phyloP scores from a whole-genome alignment of 2,113 vertebrate genomes.

The Alces alces region DNA sequence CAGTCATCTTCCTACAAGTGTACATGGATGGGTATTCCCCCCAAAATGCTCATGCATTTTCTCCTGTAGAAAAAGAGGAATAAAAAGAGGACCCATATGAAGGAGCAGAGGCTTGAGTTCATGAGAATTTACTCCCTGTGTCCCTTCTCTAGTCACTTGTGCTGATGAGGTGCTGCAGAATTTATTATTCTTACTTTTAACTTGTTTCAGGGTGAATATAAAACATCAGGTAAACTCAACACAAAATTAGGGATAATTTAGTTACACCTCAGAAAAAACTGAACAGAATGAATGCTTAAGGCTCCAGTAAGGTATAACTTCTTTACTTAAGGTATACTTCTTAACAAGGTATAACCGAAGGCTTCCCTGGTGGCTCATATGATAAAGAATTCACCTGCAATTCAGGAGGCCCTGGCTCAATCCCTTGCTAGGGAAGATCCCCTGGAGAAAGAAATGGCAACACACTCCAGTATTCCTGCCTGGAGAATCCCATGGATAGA shows the following conservation, averaged over 20 bases:
- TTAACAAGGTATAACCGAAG: background rate
- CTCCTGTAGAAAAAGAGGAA: background rate
- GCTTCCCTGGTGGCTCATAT: background rate
- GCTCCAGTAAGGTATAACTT: background rate
- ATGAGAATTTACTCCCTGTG: fast-evolving
- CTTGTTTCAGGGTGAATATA: background rate
- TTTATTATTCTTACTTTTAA: background rate
- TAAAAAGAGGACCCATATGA: background rate
- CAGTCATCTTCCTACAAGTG: background rate
- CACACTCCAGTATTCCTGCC: no score
- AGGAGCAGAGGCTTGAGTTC: background rate
- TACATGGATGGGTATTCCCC: background rate
- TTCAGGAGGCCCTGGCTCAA: no score
- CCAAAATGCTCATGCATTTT: background rate
- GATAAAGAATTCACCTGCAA: background rate
- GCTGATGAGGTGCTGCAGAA: background rate
- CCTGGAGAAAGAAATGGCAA: no score
- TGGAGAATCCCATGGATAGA: no score
- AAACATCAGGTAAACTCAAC: background rate
- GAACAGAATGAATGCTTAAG: background rate
- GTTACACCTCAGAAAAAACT: background rate
- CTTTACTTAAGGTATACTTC: background rate
- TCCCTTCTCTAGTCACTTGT: background rate
- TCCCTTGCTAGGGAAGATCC: no score
- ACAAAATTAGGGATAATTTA: background rate